Evolutionary conservation across 2,888 invertebrate species (phyloP), one percentile per base, ranked within the genome.

Genomic region (Scrobipalpa costella): DNA sequence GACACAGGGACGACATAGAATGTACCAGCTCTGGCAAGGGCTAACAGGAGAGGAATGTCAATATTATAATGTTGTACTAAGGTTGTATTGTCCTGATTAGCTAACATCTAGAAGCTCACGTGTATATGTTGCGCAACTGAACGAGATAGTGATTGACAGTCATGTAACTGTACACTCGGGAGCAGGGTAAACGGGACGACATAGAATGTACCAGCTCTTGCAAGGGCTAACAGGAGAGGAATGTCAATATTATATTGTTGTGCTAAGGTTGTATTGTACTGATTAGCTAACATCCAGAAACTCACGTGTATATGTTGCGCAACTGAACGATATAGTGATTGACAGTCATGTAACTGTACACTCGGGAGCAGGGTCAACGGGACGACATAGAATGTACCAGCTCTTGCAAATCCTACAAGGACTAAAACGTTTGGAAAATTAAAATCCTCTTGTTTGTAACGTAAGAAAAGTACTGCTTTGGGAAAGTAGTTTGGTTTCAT

Each of bases 241-340:
- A 50, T 50, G 50, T 52, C 27, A 34, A 27, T 55, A 55, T 55
- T 55, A 34, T 55, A 44, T 27, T 27, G 27, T 27, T 27, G 27
- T 27, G 27, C 27, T 27, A 27, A 27, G 2, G 5, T 27, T 27
- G 5, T 27, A 27, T 27, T 27, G 27, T 27, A 27, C 15, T 44
- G 44, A 34, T 55, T 55, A 55, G 15, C 55, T 55, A 55, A 55
- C 55, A 33, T 55, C 55, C n/a, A 33, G 55, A 33, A 34, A 34
- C 15, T 55, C 55, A 55, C 55, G 55, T 55, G 55, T 55, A n/a
- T 19, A 3, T 3, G 34, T 27, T 15, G n/a, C 27, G 55, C 55
- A 34, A 55, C 33, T n/a, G 34, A 27, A 27, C 27, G 11, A n/a
- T 27, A 27, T 27, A 27, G 34, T 34, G 55, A 55, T 34, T 15